Evolutionary conservation across 2,113 vertebrate species (phyloP).

Genomic region (Percopsis transmontana): DNA sequence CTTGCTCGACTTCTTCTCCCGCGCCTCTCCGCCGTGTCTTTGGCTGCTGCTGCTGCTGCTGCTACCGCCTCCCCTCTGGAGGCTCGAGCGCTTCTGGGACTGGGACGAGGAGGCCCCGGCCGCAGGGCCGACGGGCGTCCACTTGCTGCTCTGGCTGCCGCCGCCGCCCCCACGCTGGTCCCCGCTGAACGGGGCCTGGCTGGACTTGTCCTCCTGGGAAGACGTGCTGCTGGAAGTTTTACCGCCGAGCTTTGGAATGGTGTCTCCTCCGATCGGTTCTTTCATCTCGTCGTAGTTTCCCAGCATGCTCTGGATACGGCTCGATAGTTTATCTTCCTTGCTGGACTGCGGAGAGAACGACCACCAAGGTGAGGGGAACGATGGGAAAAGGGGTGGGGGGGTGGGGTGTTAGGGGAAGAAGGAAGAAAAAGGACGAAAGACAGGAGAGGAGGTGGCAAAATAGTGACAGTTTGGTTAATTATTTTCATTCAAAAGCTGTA

Average conservation of each 20-base stretch:
- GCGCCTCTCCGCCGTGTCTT: constrained; percentile 86
- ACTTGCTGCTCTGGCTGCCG: constrained; percentile 91
- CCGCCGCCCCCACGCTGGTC: constrained; percentile 86
- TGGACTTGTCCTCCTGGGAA: constrained; percentile 86
- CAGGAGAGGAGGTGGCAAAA: constrained; percentile 2
- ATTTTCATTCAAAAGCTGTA: background rate
- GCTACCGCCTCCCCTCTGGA: constrained; percentile 78
- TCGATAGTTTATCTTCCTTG: constrained; percentile 98
- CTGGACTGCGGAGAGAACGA: constrained; percentile 81
- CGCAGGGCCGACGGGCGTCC: constrained; percentile 94
- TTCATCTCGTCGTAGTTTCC: constrained; percentile 99
- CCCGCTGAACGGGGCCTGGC: constrained; percentile 81
- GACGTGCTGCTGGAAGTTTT: constrained; percentile 87
- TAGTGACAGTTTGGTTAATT: too few relatives aligned
- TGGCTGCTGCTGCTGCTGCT: constrained; percentile 78
- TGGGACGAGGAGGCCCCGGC: constrained; percentile 82
- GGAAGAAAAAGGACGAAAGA: background rate
- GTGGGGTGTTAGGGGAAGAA: background rate
- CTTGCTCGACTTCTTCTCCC: constrained; percentile 89
- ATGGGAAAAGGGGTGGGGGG: background rate
- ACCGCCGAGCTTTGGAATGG: constrained; percentile 86
- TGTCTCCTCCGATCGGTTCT: constrained; percentile 91
- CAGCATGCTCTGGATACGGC: constrained; percentile 98
- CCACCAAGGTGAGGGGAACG: background rate
- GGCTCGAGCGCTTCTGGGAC: constrained; percentile 88